These are phyloP conservation scores for Brachypteracias leptosomus DNA, from an alignment of 2,113 vertebrate genomes.

Conservation along the genomic window DNA sequence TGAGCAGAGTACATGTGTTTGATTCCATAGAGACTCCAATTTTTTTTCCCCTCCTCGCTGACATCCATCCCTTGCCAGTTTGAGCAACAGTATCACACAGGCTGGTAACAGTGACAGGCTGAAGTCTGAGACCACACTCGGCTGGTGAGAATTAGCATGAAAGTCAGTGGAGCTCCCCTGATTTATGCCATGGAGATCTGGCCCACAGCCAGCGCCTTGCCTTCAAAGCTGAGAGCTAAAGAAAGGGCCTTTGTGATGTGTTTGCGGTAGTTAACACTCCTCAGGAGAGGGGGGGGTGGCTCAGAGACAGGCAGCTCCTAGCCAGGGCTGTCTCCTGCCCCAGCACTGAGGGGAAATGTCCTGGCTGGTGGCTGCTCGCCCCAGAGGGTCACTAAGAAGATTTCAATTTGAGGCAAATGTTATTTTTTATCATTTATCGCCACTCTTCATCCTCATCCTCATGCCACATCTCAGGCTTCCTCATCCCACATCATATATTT, in stretches of 20 bases:
- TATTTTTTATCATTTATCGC: background rate
- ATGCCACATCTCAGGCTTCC: background rate
- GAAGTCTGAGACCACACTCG: conserved; percentile 17
- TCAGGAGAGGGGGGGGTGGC: too few relatives aligned
- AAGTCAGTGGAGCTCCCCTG: background rate
- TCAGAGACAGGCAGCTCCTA: background rate
- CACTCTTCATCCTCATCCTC: background rate
- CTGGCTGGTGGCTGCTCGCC: background rate
- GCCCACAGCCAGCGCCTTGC: conserved; percentile 29
- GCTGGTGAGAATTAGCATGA: conserved; percentile 56
- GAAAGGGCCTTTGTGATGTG: background rate
- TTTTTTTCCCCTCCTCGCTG: background rate
- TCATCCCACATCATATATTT: background rate
- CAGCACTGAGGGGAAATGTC: background rate
- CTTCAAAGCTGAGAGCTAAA: background rate
- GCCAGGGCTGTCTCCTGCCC: background rate
- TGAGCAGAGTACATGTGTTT: background rate
- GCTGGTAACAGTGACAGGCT: background rate
- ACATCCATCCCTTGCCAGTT: background rate
- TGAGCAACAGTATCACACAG: background rate
- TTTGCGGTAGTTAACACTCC: background rate
- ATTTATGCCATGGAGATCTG: conserved; percentile 6
- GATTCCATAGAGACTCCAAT: background rate
- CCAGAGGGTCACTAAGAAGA: background rate
- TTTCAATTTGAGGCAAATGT: background rate